These are phyloP conservation scores for Clarias platycephalus DNA, from an alignment of 2,797 vertebrate species.

Conservation along the genomic window DNA sequence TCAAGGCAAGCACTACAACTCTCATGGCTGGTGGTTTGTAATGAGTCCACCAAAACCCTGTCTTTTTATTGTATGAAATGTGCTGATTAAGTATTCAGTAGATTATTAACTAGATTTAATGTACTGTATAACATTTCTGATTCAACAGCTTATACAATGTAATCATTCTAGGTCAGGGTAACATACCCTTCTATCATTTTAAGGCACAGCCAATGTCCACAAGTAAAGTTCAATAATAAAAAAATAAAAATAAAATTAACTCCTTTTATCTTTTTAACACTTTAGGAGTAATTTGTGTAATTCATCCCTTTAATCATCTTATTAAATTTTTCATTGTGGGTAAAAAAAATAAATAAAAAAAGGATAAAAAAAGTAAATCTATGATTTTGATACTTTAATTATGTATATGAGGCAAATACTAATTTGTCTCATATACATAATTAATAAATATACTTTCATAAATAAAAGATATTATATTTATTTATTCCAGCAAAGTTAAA, in stretches of 20 bases:
- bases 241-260: too few species aligned
- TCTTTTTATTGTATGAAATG: slow-evolving; percentile 38
- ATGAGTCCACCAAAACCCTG: background rate
- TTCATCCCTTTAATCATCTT: too few species aligned
- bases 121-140: background rate
- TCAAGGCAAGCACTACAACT: slow-evolving; percentile 59
- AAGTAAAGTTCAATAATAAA: background rate
- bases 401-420: background rate
- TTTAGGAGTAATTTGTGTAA: background rate
- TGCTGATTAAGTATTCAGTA: slow-evolving; percentile 26
- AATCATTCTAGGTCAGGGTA: slow-evolving; percentile 37
- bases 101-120: slow-evolving; percentile 47
- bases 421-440: too few species aligned
- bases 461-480: too few species aligned
- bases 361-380: too few species aligned
- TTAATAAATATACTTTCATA: too few species aligned
- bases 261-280: background rate
- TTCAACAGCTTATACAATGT: background rate
- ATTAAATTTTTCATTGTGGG: background rate
- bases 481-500: too few species aligned
- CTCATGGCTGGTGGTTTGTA: slow-evolving; percentile 58
- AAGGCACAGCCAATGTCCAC: background rate
- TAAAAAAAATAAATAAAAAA: too few species aligned
- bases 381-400: background rate
- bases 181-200: slow-evolving; percentile 31